These are phyloP conservation scores for Pseudomyrmex flavicornis DNA, from an alignment of 1,140 invertebrate genomes.

Conservation along the genomic window DNA sequence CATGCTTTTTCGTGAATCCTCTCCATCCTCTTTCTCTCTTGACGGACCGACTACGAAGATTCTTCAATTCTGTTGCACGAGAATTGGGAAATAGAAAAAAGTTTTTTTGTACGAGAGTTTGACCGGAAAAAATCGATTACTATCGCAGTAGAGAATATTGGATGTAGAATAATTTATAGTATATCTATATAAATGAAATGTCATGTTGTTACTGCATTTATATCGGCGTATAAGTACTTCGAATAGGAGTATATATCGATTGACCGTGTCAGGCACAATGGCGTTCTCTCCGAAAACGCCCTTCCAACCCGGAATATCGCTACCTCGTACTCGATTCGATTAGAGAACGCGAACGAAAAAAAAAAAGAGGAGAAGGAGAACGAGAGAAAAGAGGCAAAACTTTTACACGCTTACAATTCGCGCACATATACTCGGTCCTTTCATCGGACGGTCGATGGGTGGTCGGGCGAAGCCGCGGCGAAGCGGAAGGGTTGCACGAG, in stretches of 20 bases:
- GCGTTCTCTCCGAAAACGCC: slow-evolving; percentile 27
- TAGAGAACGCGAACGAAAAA: slow-evolving; percentile 1
- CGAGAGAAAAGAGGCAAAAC: slow-evolving; percentile 30
- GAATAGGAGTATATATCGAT: slow-evolving; percentile 38
- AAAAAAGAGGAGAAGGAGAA: neutral
- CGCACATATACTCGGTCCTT: slow-evolving; percentile 52
- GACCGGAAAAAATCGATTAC: slow-evolving; percentile 13
- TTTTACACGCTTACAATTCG: slow-evolving; percentile 58
- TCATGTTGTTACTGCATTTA: slow-evolving; percentile 31
- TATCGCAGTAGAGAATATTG: neutral
- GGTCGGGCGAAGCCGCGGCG: slow-evolving; percentile 26
- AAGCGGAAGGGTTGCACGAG: slow-evolving; percentile 43
- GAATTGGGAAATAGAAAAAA: neutral
- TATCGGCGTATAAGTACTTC: neutral
- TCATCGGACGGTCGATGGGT: slow-evolving; percentile 54
- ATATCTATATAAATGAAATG: slow-evolving; percentile 8
- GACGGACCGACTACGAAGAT: neutral
- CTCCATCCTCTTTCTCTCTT: neutral
- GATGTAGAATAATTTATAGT: neutral
- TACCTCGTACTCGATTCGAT: slow-evolving; percentile 42
- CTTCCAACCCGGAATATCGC: slow-evolving; percentile 54
- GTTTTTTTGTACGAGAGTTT: neutral
- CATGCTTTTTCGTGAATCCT: neutral
- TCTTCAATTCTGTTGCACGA: neutral
- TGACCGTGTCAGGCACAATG: slow-evolving; percentile 45